Percentiles rank a stretch among this genome's conserved stretches.
Evolutionary conservation across 2,113 vertebrate genomes (phyloP).

Genomic region (Triplophysa siluroides): DNA sequence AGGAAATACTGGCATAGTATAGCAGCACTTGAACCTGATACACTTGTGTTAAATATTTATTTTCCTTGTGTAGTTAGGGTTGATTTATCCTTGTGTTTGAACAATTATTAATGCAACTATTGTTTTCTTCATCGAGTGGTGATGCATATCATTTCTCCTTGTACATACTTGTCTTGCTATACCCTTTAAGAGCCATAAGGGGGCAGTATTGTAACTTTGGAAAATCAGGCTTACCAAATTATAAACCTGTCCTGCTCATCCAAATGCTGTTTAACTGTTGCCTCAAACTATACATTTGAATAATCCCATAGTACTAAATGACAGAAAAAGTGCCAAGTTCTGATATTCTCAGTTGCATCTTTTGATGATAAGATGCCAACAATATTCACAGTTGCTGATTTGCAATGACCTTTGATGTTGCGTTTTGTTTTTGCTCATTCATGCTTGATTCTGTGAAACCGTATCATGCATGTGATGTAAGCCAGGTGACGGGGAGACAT

Average conservation of each 20-base stretch:
- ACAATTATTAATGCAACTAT: too few relatives aligned
- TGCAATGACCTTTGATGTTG: neutral
- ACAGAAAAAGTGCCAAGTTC: neutral
- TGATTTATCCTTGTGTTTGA: neutral
- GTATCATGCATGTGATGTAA: neutral
- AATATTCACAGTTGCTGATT: constrained; percentile 6
- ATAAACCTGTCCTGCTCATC: neutral
- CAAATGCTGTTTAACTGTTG: neutral
- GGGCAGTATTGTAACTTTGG: constrained; percentile 72
- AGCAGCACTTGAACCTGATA: neutral
- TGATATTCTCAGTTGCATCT: neutral
- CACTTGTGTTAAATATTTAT: neutral
- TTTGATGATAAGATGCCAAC: constrained; percentile 21
- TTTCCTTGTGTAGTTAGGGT: neutral
- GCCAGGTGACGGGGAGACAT: neutral
- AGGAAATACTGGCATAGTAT: neutral
- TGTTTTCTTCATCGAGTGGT: too few relatives aligned
- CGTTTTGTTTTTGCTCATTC: too few relatives aligned
- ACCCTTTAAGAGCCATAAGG: constrained; percentile 60
- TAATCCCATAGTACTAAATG: neutral
- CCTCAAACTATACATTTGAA: neutral
- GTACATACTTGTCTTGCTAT: neutral
- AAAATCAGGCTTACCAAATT: constrained; percentile 47
- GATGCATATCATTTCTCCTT: neutral
- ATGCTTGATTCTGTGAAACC: neutral